phyloP scores from a whole-genome alignment of 2,797 vertebrate species.

The Cyclopterus lumpus region DNA sequence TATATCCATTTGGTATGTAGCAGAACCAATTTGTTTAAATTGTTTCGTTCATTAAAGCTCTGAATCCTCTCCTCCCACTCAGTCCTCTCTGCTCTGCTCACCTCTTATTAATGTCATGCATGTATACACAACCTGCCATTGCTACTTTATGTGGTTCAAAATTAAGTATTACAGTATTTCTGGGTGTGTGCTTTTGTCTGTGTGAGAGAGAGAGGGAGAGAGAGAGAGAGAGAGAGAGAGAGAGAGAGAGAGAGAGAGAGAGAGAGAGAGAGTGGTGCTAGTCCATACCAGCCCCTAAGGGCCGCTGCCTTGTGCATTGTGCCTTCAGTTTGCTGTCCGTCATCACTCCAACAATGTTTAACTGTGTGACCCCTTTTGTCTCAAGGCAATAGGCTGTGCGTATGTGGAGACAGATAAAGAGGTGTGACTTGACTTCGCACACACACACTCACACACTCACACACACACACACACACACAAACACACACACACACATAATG shows the following conservation, averaged over 20 bases:
- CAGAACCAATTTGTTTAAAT: conserved; percentile 12
- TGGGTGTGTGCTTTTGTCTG: conserved; percentile 3
- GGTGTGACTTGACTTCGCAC: conserved; percentile 42
- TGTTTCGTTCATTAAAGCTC: conserved; percentile 28
- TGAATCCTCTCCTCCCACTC: conserved; percentile 45
- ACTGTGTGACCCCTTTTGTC: conserved; percentile 80
- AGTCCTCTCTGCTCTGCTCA: conserved; percentile 22
- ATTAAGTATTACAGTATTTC: conserved; percentile 52
- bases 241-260: conserved; percentile 28
- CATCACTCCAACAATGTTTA: conserved; percentile 79
- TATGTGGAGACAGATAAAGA: conserved; percentile 74
- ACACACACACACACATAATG: conserved; percentile 37
- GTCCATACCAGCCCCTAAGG: conserved; percentile 74
- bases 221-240: conserved; percentile 10
- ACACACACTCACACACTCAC: conserved; percentile 19
- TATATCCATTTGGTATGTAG: background rate
- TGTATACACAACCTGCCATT: conserved; percentile 41
- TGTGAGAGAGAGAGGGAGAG: conserved; percentile 23
- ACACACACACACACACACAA: conserved; percentile 20
- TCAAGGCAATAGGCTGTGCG: conserved; percentile 64
- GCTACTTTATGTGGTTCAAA: conserved; percentile 50
- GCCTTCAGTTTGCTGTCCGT: conserved; percentile 71
- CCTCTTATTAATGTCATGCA: conserved; percentile 41
- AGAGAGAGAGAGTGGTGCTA: conserved; percentile 60
- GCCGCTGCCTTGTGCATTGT: conserved; percentile 79